A percentile compares a stretch with the other conserved stretches of the same genome.
Evolutionary conservation across 2,888 invertebrate genomes (phyloP).

Genomic region (Temnothorax ravouxi): DNA sequence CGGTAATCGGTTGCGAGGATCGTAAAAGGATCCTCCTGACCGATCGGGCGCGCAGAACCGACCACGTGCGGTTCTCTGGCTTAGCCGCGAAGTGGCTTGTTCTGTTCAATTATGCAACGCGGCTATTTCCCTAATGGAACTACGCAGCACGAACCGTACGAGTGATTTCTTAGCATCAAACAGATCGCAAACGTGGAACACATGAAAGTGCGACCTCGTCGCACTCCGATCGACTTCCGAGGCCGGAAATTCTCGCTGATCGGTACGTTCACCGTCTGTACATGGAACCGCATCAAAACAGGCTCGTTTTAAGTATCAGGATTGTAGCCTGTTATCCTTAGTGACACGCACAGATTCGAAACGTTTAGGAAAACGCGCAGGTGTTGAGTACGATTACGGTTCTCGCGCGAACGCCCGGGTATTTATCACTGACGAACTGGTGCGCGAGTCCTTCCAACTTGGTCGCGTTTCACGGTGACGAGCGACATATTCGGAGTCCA

Average conservation of each 20-base stretch:
- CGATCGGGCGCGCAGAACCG: not conserved
- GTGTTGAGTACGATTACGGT: slow-evolving; percentile 19
- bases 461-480: slow-evolving; percentile 11
- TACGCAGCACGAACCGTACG: slow-evolving; percentile 59
- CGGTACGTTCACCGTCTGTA: not conserved
- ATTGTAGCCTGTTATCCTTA: not conserved
- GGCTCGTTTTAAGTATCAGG: not conserved
- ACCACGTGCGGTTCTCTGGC: slow-evolving; percentile 54
- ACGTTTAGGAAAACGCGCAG: not conserved
- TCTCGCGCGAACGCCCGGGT: not conserved
- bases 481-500: slow-evolving; percentile 1
- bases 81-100: slow-evolving; percentile 66
- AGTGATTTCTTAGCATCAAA: not conserved
- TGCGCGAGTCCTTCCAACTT: not conserved
- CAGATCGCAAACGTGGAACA: not conserved
- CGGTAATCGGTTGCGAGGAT: slow-evolving; percentile 58
- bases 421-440: slow-evolving; percentile 8
- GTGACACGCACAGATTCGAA: not conserved
- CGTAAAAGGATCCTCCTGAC: slow-evolving; percentile 59
- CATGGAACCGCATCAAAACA: not conserved
- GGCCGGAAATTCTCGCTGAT: not conserved
- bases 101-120: slow-evolving; percentile 75
- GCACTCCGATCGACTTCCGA: slow-evolving; percentile 5
- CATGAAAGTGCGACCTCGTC: slow-evolving; percentile 6
- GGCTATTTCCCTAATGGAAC: slow-evolving; percentile 73